phyloP scores from a whole-genome alignment of 1,140 invertebrate genomes.

The Drosophila ohnishii region DNA sequence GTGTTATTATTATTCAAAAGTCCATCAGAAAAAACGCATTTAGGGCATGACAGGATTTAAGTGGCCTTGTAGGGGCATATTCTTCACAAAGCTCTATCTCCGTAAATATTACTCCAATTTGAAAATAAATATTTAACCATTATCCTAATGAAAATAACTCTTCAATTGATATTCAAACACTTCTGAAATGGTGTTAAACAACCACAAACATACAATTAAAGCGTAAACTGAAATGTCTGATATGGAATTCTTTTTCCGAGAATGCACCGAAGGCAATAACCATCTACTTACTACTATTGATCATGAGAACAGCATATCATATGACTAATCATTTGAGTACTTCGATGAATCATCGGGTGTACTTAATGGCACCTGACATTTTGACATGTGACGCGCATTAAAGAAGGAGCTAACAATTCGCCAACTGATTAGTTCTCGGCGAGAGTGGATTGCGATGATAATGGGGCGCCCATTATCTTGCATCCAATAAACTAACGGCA shows the following conservation, averaged over 20 bases:
- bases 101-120: neutral
- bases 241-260: slow-evolving; percentile 12
- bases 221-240: neutral
- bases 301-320: slow-evolving; percentile 6
- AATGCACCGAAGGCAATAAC: slow-evolving; percentile 30
- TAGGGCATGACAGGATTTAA: too few relatives aligned
- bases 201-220: neutral
- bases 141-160: neutral
- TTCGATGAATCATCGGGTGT: slow-evolving; percentile 19
- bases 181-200: too few relatives aligned
- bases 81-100: neutral
- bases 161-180: neutral
- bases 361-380: slow-evolving; percentile 16
- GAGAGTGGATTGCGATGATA: slow-evolving; percentile 9
- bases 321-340: slow-evolving; percentile 8
- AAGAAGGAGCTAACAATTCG: slow-evolving; percentile 6
- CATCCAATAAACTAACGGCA: slow-evolving; percentile 7
- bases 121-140: neutral
- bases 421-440: slow-evolving; percentile 29
- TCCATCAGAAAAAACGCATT: too few relatives aligned
- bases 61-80: too few relatives aligned
- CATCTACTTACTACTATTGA: slow-evolving; percentile 3
- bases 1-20: too few relatives aligned
- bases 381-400: slow-evolving; percentile 27
- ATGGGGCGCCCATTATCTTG: slow-evolving; percentile 10